phyloP scores from a whole-genome alignment of 1,140 invertebrate species.

The Eulimnadia texana region DNA sequence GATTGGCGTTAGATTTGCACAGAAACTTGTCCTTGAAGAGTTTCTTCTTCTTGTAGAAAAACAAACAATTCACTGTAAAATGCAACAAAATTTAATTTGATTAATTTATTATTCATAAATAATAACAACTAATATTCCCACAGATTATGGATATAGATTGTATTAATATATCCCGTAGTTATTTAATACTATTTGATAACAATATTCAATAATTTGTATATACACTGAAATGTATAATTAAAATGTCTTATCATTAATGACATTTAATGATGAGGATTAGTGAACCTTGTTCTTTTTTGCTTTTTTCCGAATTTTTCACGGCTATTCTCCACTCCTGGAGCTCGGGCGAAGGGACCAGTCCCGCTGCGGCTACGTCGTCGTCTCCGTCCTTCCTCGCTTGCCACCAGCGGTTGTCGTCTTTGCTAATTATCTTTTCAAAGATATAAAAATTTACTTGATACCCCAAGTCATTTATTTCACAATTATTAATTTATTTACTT shows the following conservation, averaged over 20 bases:
- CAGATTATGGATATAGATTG: too few relatives aligned
- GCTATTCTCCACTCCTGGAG: slow-evolving; percentile 95
- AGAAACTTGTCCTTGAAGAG: slow-evolving; percentile 96
- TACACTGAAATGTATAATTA: too few relatives aligned
- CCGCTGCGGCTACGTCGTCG: slow-evolving; percentile 70
- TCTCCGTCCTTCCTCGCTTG: slow-evolving; percentile 76
- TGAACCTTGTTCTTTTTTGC: slow-evolving; percentile 91
- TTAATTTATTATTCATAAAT: background rate
- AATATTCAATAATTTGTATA: too few relatives aligned
- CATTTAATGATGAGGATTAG: slow-evolving; percentile 15
- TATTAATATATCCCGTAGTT: too few relatives aligned
- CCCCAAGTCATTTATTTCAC: slow-evolving; percentile 11
- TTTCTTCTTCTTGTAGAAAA: slow-evolving; percentile 89
- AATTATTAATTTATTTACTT: too few relatives aligned
- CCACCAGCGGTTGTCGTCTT: slow-evolving; percentile 99
- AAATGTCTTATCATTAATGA: too few relatives aligned
- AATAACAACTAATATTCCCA: too few relatives aligned
- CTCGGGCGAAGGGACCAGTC: slow-evolving; percentile 94
- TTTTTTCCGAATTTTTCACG: slow-evolving; percentile 82
- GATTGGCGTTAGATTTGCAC: slow-evolving; percentile 94
- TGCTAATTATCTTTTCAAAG: slow-evolving; percentile 73
- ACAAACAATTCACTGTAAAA: slow-evolving; percentile 81
- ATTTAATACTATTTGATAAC: too few relatives aligned
- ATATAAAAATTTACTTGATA: too few relatives aligned
- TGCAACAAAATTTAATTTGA: background rate